A percentile compares a stretch with the other conserved stretches of the same genome.
Conservation (phyloP, 2,797 vertebrate genomes). For the Octomys mimax region DNA sequence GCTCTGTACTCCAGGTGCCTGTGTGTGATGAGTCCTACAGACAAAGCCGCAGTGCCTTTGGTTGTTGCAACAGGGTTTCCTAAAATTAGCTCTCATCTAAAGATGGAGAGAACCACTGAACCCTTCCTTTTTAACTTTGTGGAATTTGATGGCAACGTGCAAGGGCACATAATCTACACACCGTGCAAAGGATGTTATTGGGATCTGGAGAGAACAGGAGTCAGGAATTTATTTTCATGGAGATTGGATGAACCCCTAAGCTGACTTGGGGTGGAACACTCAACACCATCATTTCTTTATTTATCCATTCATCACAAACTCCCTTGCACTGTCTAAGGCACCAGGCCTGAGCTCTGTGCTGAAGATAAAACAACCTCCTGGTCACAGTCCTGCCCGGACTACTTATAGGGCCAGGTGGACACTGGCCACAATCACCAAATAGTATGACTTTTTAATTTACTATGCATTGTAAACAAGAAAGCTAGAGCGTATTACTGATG, state of each 20-base stretch:
- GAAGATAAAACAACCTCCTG: background rate
- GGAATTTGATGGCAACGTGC: background rate
- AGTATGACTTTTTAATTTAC: background rate
- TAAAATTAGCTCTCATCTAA: background rate
- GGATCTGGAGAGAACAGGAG: background rate
- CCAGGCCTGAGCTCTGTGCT: background rate
- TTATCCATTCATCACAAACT: background rate
- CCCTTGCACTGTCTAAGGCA: background rate
- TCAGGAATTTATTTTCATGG: background rate
- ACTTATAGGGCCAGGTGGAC: background rate
- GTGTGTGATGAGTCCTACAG: background rate
- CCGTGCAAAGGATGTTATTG: accelerated
- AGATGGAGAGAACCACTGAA: background rate
- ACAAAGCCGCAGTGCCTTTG: background rate
- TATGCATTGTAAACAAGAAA: background rate
- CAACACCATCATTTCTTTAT: background rate
- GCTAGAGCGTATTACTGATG: background rate
- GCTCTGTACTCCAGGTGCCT: background rate
- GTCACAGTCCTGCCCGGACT: accelerated
- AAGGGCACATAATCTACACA: background rate
- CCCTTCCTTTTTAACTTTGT: background rate
- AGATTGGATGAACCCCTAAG: background rate
- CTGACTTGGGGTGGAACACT: background rate
- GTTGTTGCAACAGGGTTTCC: background rate
- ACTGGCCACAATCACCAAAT: background rate